Conservation (phyloP, 2,888 invertebrate genomes). For the Megastigmus dorsalis region DNA sequence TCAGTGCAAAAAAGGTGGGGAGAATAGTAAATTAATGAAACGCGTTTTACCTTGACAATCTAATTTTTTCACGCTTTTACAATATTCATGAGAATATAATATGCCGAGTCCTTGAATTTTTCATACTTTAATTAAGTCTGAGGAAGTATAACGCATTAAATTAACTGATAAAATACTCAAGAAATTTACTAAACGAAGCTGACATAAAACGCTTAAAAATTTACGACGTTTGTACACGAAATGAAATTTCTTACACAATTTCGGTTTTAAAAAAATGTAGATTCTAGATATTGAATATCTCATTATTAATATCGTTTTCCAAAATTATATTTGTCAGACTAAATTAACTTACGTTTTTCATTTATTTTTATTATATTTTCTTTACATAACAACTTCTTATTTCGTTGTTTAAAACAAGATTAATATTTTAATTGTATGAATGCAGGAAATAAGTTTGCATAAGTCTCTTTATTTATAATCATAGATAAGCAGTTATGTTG, state of each 20-base stretch:
- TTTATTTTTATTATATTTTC: too few species aligned
- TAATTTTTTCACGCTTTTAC: constrained; percentile 33
- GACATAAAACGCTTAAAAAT: constrained; percentile 12
- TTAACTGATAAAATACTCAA: constrained; percentile 43
- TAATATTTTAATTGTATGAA: too few species aligned
- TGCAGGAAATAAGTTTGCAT: too few species aligned
- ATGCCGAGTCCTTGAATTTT: constrained; percentile 44
- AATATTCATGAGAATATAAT: constrained; percentile 28
- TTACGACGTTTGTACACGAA: constrained; percentile 19
- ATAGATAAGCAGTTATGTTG: too few species aligned
- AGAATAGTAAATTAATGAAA: constrained; percentile 31
- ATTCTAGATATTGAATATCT: too few species aligned
- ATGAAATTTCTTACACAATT: constrained; percentile 28
- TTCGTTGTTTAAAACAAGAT: too few species aligned
- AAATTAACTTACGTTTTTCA: too few species aligned
- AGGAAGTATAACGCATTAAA: constrained; percentile 39
- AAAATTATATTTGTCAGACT: too few species aligned
- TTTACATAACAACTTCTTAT: too few species aligned
- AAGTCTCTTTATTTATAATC: too few species aligned
- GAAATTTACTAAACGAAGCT: constrained; percentile 30
- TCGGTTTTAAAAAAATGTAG: too few species aligned
- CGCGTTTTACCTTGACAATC: constrained; percentile 23
- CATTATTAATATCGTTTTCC: too few species aligned
- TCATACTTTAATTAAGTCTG: constrained; percentile 50
- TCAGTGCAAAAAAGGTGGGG: constrained; percentile 17